Conservation (phyloP, 2,888 invertebrate species). For the Oeneis ivallda region DNA sequence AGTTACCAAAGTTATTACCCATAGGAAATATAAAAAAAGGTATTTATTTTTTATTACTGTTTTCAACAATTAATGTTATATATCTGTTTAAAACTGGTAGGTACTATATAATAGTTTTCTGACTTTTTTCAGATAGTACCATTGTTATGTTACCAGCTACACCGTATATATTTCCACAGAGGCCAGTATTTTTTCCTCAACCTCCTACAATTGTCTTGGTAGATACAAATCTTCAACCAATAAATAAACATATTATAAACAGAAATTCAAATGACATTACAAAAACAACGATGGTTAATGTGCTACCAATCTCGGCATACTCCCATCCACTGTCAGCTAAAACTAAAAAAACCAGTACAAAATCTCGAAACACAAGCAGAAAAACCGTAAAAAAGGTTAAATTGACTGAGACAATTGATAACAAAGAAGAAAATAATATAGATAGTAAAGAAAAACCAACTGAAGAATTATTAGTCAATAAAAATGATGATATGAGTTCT, state of each 20-base stretch:
- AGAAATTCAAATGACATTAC: constrained; percentile 68
- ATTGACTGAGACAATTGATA: constrained; percentile 6
- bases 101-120: background rate
- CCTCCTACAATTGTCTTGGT: constrained; percentile 70
- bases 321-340: constrained; percentile 70
- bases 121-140: constrained; percentile 63
- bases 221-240: constrained; percentile 62
- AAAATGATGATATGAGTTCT: background rate
- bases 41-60: constrained; percentile 39
- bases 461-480: constrained; percentile 10
- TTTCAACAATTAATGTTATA: constrained; percentile 9
- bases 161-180: constrained; percentile 73
- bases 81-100: constrained; percentile 1
- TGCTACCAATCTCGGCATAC: constrained; percentile 76
- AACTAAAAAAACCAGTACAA: constrained; percentile 58
- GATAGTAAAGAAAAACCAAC: constrained; percentile 11
- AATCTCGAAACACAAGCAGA: constrained; percentile 47
- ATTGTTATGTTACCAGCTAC: constrained; percentile 71
- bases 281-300: constrained; percentile 77
- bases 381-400: constrained; percentile 40
- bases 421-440: constrained; percentile 26
- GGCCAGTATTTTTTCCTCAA: constrained; percentile 67
- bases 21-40: constrained; percentile 61
- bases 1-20: constrained; percentile 62
- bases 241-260: constrained; percentile 62